Percentiles rank a stretch among this genome's conserved stretches.
phyloP scores from a whole-genome alignment of 2,888 invertebrate species.

The Drosophila helvetica region DNA sequence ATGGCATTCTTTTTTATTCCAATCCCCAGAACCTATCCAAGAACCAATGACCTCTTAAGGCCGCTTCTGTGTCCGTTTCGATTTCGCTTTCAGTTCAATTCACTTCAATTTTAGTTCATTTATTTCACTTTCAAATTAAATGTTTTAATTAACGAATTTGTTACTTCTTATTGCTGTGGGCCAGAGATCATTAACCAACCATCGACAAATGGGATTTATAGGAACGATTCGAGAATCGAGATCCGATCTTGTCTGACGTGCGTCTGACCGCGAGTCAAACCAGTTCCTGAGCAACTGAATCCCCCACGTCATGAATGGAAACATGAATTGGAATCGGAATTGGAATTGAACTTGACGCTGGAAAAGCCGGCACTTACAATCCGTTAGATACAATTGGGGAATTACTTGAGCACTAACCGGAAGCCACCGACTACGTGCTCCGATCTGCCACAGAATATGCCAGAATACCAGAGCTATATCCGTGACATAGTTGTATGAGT shows the following conservation, averaged over 20 bases:
- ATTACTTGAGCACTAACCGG: not conserved
- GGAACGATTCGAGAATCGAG: slow-evolving; percentile 42
- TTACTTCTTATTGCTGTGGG: slow-evolving; percentile 31
- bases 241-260: slow-evolving; percentile 57
- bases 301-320: slow-evolving; percentile 48
- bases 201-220: slow-evolving; percentile 39
- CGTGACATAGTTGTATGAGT: slow-evolving; percentile 5
- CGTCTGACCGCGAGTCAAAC: slow-evolving; percentile 60
- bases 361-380: slow-evolving; percentile 6
- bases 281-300: slow-evolving; percentile 50
- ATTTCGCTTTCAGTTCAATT: slow-evolving; percentile 50
- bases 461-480: slow-evolving; percentile 16
- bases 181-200: slow-evolving; percentile 40
- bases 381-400: slow-evolving; percentile 17
- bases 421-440: slow-evolving; percentile 14
- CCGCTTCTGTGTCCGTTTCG: not conserved
- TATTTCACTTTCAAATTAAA: slow-evolving; percentile 31
- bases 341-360: slow-evolving; percentile 27
- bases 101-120: slow-evolving; percentile 26
- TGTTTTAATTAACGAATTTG: slow-evolving; percentile 42
- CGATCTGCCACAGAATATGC: not conserved
- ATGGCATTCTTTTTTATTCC: not conserved
- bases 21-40: slow-evolving; percentile 16
- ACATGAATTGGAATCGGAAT: slow-evolving; percentile 41
- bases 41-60: slow-evolving; percentile 38